Percentiles rank a stretch among this genome's conserved stretches.
phyloP scores from a whole-genome alignment of 2,797 vertebrate species.

The Acanthurus lineatus region DNA sequence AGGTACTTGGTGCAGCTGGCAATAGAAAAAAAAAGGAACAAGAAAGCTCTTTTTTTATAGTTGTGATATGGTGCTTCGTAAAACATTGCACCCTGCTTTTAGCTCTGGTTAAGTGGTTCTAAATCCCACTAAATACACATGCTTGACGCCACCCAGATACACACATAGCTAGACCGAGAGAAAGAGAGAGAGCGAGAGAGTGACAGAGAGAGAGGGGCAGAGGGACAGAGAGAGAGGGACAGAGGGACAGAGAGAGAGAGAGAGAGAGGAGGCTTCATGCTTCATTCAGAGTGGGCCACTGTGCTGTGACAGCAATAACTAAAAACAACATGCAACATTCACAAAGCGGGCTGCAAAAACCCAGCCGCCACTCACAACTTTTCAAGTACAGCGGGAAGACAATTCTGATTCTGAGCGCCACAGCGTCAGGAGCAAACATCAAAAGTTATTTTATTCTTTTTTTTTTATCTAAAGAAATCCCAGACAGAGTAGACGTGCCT shows the following conservation, averaged over 20 bases:
- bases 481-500: slow-evolving; percentile 52
- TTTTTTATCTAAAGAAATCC: slow-evolving; percentile 43
- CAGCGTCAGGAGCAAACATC: slow-evolving; percentile 56
- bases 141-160: slow-evolving; percentile 52
- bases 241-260: slow-evolving; percentile 11
- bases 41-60: slow-evolving; percentile 43
- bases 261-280: slow-evolving; percentile 69
- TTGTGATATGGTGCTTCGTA: slow-evolving; percentile 50
- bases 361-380: slow-evolving; percentile 73
- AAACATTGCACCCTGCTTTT: slow-evolving; percentile 53
- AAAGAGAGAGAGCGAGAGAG: slow-evolving; percentile 26
- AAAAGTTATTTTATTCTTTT: slow-evolving; percentile 20
- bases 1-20: slow-evolving; percentile 42
- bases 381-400: slow-evolving; percentile 81
- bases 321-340: slow-evolving; percentile 82
- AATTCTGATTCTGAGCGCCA: slow-evolving; percentile 60
- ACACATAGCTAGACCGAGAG: slow-evolving; percentile 36
- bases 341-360: slow-evolving; percentile 59
- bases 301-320: slow-evolving; percentile 61
- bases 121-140: slow-evolving; percentile 63
- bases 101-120: slow-evolving; percentile 56
- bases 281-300: slow-evolving; percentile 67
- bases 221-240: not conserved
- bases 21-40: slow-evolving; percentile 51
- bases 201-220: slow-evolving; percentile 2